Evolutionary conservation across 2,888 invertebrate genomes (phyloP).

Genomic region (Tetragonula carbonaria): DNA sequence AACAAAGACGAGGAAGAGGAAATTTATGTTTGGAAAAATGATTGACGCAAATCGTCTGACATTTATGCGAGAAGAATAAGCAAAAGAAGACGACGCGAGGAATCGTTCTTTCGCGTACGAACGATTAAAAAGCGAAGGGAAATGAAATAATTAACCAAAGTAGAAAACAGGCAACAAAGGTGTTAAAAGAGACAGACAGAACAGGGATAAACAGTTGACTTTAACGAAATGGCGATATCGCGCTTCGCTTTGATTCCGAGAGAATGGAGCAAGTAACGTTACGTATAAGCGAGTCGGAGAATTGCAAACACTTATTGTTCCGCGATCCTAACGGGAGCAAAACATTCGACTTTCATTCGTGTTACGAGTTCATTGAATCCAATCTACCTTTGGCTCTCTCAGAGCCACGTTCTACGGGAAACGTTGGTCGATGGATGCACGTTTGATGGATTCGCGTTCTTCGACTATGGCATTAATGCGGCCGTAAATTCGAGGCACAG

Average conservation of each 20-base stretch:
- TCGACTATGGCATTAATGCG: background rate
- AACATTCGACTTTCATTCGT: conserved; percentile 3
- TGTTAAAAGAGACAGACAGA: no score
- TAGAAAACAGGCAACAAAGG: no score
- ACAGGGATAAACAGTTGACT: no score
- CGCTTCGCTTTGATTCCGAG: background rate
- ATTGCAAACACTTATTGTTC: background rate
- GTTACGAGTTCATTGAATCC: conserved; percentile 10
- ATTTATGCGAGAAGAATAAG: no score
- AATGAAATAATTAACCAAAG: no score
- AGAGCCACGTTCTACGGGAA: background rate
- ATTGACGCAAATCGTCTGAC: no score
- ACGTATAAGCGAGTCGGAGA: background rate
- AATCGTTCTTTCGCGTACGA: no score
- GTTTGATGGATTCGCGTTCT: background rate
- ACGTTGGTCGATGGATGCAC: background rate
- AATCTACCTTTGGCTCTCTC: background rate
- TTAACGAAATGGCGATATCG: background rate
- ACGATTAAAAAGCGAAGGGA: no score
- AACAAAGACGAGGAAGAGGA: no score
- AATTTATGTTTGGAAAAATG: no score
- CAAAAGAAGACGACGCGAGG: no score
- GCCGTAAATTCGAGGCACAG: conserved; percentile 7
- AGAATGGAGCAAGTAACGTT: background rate
- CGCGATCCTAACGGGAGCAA: background rate